These are phyloP conservation scores for Motacilla alba DNA, from an alignment of 2,113 vertebrate genomes.

Conservation along the genomic window DNA sequence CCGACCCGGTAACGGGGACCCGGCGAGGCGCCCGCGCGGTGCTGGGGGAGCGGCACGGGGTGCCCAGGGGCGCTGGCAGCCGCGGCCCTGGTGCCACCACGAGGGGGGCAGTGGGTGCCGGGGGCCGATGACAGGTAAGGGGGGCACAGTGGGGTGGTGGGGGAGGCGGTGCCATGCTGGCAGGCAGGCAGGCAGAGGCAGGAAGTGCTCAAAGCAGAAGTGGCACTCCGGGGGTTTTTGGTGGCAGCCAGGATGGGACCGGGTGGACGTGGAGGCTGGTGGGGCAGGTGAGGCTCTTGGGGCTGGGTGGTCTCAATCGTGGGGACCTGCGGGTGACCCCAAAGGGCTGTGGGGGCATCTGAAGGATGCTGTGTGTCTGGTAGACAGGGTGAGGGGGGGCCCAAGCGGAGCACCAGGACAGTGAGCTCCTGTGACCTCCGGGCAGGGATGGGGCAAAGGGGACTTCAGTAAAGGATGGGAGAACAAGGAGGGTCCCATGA, in stretches of 20 bases:
- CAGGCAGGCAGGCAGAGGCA: rapidly evolving
- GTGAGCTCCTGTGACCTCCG: neutral
- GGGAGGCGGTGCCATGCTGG: neutral
- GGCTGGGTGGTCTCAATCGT: rapidly evolving
- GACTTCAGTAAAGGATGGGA: neutral
- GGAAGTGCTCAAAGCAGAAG: slow-evolving; percentile 39
- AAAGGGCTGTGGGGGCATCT: rapidly evolving
- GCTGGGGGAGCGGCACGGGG: rapidly evolving
- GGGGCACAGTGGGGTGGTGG: rapidly evolving
- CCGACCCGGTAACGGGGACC: neutral
- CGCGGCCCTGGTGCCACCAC: rapidly evolving
- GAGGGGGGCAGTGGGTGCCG: neutral
- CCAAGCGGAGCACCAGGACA: rapidly evolving
- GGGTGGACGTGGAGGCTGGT: neutral
- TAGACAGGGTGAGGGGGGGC: neutral
- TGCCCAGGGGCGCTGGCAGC: neutral
- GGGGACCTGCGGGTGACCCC: rapidly evolving
- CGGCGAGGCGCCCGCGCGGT: rapidly evolving
- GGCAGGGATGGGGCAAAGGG: neutral
- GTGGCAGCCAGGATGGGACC: rapidly evolving
- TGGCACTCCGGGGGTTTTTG: neutral
- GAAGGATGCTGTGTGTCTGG: neutral
- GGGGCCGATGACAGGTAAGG: neutral
- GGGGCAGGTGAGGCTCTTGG: neutral
- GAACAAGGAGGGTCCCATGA: neutral